Base-by-base conservation (phyloP, 2,888 invertebrate species). In the Endomychus coccineus region DNA sequence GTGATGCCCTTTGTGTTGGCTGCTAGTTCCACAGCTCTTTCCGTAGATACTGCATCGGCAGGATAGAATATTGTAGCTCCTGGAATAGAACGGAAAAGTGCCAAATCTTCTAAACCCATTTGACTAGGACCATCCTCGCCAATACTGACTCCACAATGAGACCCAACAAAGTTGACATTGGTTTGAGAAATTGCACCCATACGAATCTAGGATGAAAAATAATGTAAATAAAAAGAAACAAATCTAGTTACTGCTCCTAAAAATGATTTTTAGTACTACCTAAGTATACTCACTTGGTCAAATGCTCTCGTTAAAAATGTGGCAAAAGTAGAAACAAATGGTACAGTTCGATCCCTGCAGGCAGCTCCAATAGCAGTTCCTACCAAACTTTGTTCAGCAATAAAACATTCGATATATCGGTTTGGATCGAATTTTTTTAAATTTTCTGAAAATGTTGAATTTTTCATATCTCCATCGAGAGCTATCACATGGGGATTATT, bases 151-250 rank as follows among this genome's bases (percentile, higher is more conserved):
- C 98, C 98, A 66, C 91, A 94, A 70, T 98, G 98, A 0, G 97
- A 97, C 1, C 96, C 96, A 41, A 74, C 90, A 65, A 95, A 89
- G 70, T 97, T 98, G 12, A 91, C 85, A 67, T 98, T 96, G 14
- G 91, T 87, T 73, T 95, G 95, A 21, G 96, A 96, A 62, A 99
- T 95, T 31, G 97, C 98, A 12, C 92, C 98, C 97, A 99, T 98
- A 45, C 98, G 85, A 61, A 98, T 89, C 81, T 85, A 56, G 50
- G 50, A 54, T 34, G 30, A 25, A 31, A 12, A 9, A 12, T 10
- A 15, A 7, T 16, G 15, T 29, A 3, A 5, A 27, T 7, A 19
- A 19, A 19, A 19, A 7, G 6, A 19, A 19, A 6, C 21, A 19
- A 19, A 7, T 19, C 6, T 7, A 9, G 21, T n/a, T 6, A 9